Evolutionary conservation across 2,888 invertebrate species (phyloP).

Genomic region (Brachyptera putata): DNA sequence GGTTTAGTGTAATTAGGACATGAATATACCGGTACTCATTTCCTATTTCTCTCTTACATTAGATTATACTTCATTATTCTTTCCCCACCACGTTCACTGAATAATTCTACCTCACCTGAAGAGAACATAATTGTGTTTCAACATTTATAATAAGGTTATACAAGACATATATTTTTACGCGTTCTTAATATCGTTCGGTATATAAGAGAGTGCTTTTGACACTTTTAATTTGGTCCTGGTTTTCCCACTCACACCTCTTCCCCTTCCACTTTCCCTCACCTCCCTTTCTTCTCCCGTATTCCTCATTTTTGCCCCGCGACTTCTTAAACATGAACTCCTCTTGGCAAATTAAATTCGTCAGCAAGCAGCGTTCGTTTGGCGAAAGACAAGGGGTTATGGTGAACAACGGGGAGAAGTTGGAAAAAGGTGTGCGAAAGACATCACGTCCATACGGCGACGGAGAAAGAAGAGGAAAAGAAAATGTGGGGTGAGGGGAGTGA

Average conservation of each 20-base stretch:
- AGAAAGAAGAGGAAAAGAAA: slow-evolving; percentile 19
- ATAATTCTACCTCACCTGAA: not conserved
- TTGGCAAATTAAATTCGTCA: slow-evolving; percentile 33
- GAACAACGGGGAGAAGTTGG: not conserved
- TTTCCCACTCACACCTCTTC: not conserved
- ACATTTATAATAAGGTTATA: slow-evolving; percentile 10
- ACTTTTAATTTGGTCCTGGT: slow-evolving; percentile 32
- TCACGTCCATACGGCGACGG: not conserved
- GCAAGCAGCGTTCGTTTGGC: not conserved
- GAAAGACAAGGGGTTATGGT: slow-evolving; percentile 8
- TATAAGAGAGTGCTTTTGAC: slow-evolving; percentile 33
- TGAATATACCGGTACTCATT: too few species aligned
- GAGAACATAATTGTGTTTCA: not conserved
- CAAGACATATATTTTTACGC: slow-evolving; percentile 17
- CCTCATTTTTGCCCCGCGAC: slow-evolving; percentile 24
- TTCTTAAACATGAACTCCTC: slow-evolving; percentile 33
- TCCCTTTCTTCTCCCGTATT: slow-evolving; percentile 7
- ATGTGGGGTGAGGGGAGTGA: not conserved
- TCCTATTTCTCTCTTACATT: too few species aligned
- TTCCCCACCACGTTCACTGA: slow-evolving; percentile 6
- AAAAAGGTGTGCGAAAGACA: slow-evolving; percentile 16
- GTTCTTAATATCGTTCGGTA: slow-evolving; percentile 8
- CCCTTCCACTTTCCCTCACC: slow-evolving; percentile 19
- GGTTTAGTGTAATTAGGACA: too few species aligned
- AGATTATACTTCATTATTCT: not conserved